Percentiles rank a stretch among this genome's conserved stretches.
phyloP scores from a whole-genome alignment of 2,888 invertebrate genomes.

The Alviniconcha strummeri region DNA sequence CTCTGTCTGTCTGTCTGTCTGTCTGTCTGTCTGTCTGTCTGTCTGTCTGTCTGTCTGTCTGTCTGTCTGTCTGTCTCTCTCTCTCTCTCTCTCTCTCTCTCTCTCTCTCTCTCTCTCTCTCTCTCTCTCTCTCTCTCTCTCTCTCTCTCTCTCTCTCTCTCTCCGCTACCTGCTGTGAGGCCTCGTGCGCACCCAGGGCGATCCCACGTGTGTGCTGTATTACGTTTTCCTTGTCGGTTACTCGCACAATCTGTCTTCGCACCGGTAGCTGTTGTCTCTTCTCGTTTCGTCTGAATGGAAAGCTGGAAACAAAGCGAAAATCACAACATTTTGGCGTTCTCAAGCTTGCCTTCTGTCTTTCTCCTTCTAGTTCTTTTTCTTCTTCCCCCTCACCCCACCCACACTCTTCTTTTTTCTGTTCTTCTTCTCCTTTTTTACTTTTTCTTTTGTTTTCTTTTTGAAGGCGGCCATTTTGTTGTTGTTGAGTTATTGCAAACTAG shows the following conservation, averaged over 20 bases:
- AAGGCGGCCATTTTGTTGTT: no score
- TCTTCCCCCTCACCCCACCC: background rate
- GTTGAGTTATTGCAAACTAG: no score
- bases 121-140: background rate
- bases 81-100: conserved; percentile 21
- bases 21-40: background rate
- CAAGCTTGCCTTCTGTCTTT: background rate
- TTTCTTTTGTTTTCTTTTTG: no score
- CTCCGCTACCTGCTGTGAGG: background rate
- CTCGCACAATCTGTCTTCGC: background rate
- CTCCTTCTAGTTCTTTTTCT: background rate
- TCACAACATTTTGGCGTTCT: no score
- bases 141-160: background rate
- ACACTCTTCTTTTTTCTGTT: background rate
- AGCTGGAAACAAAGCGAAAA: no score
- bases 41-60: background rate
- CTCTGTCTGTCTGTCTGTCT: conserved; percentile 12
- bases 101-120: conserved; percentile 9
- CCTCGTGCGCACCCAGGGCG: background rate
- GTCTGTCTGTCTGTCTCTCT: conserved; percentile 12
- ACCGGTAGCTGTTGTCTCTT: background rate
- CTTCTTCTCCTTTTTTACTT: no score
- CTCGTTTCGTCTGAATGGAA: background rate
- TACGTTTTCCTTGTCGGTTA: background rate
- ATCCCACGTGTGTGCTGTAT: background rate